Evolutionary conservation across 1,140 invertebrate species (phyloP).

Genomic region (Stegodyphus mimosarum): DNA sequence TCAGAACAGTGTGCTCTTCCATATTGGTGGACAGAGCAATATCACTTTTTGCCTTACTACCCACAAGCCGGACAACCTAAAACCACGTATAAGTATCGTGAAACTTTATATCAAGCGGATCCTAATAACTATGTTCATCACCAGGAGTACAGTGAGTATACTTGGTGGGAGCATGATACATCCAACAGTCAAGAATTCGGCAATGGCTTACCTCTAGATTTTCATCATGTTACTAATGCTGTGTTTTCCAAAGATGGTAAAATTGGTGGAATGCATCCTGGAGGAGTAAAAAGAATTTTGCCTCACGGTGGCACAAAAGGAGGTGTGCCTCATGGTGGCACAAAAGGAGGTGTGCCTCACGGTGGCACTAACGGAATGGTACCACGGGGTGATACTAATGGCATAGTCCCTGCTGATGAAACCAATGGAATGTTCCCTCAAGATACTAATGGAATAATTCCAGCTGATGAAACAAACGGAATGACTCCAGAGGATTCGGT

Average conservation of each 20-base stretch:
- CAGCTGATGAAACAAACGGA: conserved; percentile 23
- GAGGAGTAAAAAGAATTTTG: background rate
- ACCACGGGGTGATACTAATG: background rate
- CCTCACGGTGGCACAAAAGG: background rate
- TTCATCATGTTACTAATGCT: conserved; percentile 16
- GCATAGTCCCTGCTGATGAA: background rate
- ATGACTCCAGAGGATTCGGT: background rate
- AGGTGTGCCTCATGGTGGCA: background rate
- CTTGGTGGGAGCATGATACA: conserved; percentile 45
- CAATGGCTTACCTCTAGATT: background rate
- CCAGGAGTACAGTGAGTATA: conserved; percentile 53
- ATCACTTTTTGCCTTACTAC: conserved; percentile 20
- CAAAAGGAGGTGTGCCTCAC: conserved; percentile 5
- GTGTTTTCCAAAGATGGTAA: conserved; percentile 13
- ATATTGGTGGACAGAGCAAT: conserved; percentile 51
- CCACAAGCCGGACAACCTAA: conserved; percentile 20
- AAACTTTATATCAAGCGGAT: conserved; percentile 20
- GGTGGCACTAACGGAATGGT: conserved; percentile 1
- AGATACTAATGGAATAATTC: conserved; percentile 28
- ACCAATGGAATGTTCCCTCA: conserved; percentile 30
- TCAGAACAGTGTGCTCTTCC: conserved; percentile 32
- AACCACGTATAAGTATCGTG: conserved; percentile 29
- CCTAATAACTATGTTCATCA: conserved; percentile 41
- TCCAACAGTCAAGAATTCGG: background rate
- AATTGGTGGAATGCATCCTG: conserved; percentile 14